A percentile compares a stretch with the other conserved stretches of the same genome.
Conservation (phyloP, 2,797 vertebrate species). For the Alfaro cultratus region DNA sequence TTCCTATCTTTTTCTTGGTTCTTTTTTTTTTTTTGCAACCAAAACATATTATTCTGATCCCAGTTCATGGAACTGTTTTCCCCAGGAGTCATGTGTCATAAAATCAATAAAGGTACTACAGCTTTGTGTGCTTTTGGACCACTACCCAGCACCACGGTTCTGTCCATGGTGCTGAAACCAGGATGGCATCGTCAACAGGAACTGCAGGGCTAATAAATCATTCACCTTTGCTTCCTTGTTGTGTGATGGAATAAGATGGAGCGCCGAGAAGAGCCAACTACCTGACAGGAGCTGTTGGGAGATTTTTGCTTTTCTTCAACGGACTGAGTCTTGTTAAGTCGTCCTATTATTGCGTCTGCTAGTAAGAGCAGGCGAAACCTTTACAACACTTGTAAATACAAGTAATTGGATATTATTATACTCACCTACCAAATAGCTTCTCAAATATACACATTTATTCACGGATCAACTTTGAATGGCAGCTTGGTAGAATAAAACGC, state of each 20-base stretch:
- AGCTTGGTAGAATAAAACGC: not conserved
- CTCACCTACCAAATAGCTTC: not conserved
- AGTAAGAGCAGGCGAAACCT: not conserved
- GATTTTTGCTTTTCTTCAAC: not conserved
- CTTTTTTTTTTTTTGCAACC: not conserved
- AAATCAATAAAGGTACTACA: not conserved
- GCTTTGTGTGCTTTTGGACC: constrained; percentile 33
- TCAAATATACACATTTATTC: not conserved
- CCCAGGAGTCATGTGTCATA: constrained; percentile 7
- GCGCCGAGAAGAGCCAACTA: not conserved
- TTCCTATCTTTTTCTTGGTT: not conserved
- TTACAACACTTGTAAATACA: not conserved
- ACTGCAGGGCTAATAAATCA: constrained; percentile 1
- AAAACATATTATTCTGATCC: not conserved
- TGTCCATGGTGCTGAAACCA: constrained; percentile 72
- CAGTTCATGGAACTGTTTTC: not conserved
- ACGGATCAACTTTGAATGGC: not conserved
- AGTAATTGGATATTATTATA: not conserved
- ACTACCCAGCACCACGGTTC: constrained; percentile 33
- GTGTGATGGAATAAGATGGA: not conserved
- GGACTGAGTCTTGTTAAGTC: not conserved
- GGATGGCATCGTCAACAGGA: constrained; percentile 27
- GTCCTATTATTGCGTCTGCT: not conserved
- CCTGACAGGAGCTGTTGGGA: not conserved
- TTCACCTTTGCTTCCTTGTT: not conserved